phyloP scores from a whole-genome alignment of 1,140 invertebrate species.

The Drosophila melanica region DNA sequence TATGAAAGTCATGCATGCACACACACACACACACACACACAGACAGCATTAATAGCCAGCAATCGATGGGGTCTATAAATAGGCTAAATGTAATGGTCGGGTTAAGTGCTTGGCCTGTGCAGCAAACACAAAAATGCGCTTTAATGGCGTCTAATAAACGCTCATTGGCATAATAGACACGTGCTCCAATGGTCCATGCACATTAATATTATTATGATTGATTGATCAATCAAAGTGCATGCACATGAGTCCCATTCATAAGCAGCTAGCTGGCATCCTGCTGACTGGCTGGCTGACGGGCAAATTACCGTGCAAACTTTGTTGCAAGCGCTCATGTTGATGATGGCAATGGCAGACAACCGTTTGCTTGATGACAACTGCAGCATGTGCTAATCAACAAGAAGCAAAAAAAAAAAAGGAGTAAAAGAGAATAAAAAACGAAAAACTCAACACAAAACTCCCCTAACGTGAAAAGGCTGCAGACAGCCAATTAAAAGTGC shows the following conservation, averaged over 20 bases:
- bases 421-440: background rate
- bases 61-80: constrained; percentile 57
- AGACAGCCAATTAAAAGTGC: constrained; percentile 69
- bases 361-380: constrained; percentile 53
- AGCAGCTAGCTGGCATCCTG: constrained; percentile 37
- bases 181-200: constrained; percentile 43
- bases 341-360: constrained; percentile 39
- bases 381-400: constrained; percentile 35
- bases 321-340: constrained; percentile 54
- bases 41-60: constrained; percentile 45
- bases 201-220: constrained; percentile 14
- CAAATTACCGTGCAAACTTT: constrained; percentile 55
- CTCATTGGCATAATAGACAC: constrained; percentile 73
- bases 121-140: constrained; percentile 4
- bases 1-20: constrained; percentile 66
- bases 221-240: constrained; percentile 57
- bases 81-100: constrained; percentile 14
- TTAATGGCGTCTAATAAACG: constrained; percentile 71
- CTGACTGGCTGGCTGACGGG: constrained; percentile 48
- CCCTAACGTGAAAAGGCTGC: constrained; percentile 23
- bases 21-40: constrained; percentile 5
- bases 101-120: constrained; percentile 7
- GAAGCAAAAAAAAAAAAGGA: background rate
- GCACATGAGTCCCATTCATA: constrained; percentile 44
- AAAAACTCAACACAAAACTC: constrained; percentile 12